A percentile compares a stretch with the other conserved stretches of the same genome.
Evolutionary conservation across 1,140 invertebrate genomes (phyloP).

Genomic region (Oscheius sp.): DNA sequence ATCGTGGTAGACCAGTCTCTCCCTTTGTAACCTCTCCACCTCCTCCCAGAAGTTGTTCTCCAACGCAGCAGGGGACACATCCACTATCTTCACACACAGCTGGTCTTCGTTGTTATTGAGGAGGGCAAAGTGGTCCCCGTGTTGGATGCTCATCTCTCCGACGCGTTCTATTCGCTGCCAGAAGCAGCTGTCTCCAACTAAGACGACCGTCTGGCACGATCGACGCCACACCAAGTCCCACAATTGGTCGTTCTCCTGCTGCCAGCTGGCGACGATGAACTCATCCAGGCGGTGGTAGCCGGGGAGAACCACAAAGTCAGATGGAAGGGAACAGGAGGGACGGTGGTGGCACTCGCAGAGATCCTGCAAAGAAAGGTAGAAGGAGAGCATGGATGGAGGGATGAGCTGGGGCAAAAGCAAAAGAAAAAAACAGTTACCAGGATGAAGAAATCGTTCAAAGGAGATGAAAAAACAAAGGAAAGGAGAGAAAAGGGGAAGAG

Average conservation of each 20-base stretch:
- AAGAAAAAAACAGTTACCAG: background rate
- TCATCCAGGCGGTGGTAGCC: constrained; percentile 59
- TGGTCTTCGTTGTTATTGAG: constrained; percentile 44
- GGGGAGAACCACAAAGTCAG: constrained; percentile 30
- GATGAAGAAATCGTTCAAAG: too few species aligned
- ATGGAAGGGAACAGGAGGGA: constrained; percentile 32
- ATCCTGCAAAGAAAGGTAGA: constrained; percentile 44
- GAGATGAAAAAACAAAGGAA: too few species aligned
- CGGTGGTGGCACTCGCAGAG: constrained; percentile 48
- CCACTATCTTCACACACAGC: constrained; percentile 51
- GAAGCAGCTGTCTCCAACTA: constrained; percentile 34
- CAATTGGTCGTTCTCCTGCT: constrained; percentile 41
- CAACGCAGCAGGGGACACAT: constrained; percentile 37
- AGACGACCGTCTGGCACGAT: constrained; percentile 47
- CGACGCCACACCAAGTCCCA: constrained; percentile 50
- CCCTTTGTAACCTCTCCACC: constrained; percentile 51
- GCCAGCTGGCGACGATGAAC: constrained; percentile 52
- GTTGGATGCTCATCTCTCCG: constrained; percentile 25
- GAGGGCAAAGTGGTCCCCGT: constrained; percentile 41
- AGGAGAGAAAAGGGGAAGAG: too few species aligned
- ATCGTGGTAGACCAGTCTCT: constrained; percentile 45
- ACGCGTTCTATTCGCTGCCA: constrained; percentile 6
- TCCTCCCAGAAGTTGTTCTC: constrained; percentile 53
- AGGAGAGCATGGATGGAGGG: background rate
- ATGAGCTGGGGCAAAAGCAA: background rate